These are phyloP conservation scores for Sapayoa aenigma DNA, from an alignment of 2,113 vertebrate species.

Conservation along the genomic window DNA sequence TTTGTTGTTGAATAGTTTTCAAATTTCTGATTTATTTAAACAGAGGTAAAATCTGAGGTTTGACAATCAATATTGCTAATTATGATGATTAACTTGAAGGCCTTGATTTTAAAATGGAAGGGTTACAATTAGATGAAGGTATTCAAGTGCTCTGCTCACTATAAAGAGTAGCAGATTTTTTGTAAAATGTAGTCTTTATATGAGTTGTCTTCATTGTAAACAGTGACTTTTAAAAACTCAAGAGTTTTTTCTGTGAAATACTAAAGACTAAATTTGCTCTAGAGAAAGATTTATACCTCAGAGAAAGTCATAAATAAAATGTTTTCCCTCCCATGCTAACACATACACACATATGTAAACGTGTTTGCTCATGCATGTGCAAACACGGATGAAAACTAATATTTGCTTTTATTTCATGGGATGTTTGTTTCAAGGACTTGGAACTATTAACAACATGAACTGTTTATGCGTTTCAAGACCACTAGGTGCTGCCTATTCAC, in stretches of 20 bases:
- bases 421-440: not conserved
- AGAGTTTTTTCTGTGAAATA: not conserved
- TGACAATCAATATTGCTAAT: not conserved
- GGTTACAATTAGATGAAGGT: not conserved
- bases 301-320: not conserved
- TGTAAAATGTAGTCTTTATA: not conserved
- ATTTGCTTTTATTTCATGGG: not conserved
- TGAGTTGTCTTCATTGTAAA: not conserved
- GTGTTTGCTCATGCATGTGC: not conserved
- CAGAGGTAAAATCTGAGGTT: not conserved
- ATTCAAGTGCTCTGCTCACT: not conserved
- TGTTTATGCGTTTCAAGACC: not conserved
- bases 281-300: not conserved
- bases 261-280: not conserved
- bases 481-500: slow-evolving; percentile 45
- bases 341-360: accelerated
- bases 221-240: not conserved
- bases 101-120: not conserved
- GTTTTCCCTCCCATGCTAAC: not conserved
- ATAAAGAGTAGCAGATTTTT: not conserved
- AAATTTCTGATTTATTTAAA: not conserved
- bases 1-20: not conserved
- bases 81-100: not conserved
- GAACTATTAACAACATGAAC: not conserved
- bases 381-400: not conserved